Base-by-base conservation (phyloP, 2,888 invertebrate genomes). In the Metopia argyrocephala region DNA sequence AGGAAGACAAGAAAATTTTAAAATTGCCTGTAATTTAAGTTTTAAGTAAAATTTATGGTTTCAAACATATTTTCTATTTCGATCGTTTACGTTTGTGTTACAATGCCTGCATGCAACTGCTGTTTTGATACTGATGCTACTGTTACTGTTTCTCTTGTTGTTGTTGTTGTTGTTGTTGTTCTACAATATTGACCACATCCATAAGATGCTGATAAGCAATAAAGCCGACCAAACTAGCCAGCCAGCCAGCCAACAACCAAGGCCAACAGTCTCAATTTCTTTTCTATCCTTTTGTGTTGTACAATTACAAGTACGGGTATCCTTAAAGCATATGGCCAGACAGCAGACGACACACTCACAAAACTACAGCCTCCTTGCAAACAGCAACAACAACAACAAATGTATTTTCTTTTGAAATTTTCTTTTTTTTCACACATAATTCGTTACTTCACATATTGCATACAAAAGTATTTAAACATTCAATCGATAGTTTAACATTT, bases 41-140 rank as follows among this genome's bases (percentile, higher is more conserved):
- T 78, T 38, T 75, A 81, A 78, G 61, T 71, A 71, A 71, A 78
- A 81, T 81, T 78, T 81, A 81, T 81, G 78, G 74, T 54, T 81
- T 69, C 75, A 75, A 78, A 78, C 75, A 75, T 56, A 70, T 81
- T 78, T 61, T 66, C 76, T 31, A 50, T 56, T 61, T 64, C 62
- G 56, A 46, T 6, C 48, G 45, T 25, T 18, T 28, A 25, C 25
- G 12, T n/a, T 6, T 56, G 23, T 54, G 20, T 4, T n/a, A n/a
- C 6, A 5, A 5, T n/a, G 27, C 27, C n/a, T 15, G 9, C 15
- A 15, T 15, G 21, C 20, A 64, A n/a, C n/a, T 38, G 1, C 12
- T 38, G 31, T 31, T 12, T 12, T 12, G 6, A 31, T 12, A 31
- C 9, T 12, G 12, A 31, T 31, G 31, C 31, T 7, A 31, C 2